Evolutionary conservation across 2,113 vertebrate species (phyloP).

Genomic region (Pitta sordida): DNA sequence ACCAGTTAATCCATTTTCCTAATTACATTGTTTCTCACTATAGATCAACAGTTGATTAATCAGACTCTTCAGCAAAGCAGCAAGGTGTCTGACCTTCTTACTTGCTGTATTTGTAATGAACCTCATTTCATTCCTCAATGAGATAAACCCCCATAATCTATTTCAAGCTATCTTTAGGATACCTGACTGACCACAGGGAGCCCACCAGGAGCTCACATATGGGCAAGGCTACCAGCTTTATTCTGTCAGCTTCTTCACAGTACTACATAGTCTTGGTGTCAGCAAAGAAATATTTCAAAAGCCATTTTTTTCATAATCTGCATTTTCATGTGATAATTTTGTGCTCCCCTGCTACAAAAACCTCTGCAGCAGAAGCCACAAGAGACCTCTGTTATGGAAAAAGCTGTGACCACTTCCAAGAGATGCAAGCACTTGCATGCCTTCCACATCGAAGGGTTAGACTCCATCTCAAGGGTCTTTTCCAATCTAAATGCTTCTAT

Average conservation of each 20-base stretch:
- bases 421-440: neutral
- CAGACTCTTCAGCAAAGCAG: neutral
- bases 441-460: neutral
- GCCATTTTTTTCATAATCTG: neutral
- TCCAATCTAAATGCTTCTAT: neutral
- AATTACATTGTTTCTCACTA: slow-evolving; percentile 35
- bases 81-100: slow-evolving; percentile 9
- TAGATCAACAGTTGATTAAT: slow-evolving; percentile 48
- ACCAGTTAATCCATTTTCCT: slow-evolving; percentile 41
- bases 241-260: neutral
- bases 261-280: neutral
- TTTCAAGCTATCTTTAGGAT: neutral
- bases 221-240: neutral
- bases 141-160: neutral
- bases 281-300: neutral
- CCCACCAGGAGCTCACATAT: neutral
- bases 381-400: neutral
- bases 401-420: neutral
- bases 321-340: neutral
- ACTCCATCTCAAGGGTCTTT: neutral
- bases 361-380: neutral
- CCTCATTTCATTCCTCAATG: neutral
- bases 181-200: neutral
- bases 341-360: neutral
- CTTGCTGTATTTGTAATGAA: neutral